Base-by-base conservation (phyloP, 2,113 vertebrate species). In the Hirundichthys speculiger region DNA sequence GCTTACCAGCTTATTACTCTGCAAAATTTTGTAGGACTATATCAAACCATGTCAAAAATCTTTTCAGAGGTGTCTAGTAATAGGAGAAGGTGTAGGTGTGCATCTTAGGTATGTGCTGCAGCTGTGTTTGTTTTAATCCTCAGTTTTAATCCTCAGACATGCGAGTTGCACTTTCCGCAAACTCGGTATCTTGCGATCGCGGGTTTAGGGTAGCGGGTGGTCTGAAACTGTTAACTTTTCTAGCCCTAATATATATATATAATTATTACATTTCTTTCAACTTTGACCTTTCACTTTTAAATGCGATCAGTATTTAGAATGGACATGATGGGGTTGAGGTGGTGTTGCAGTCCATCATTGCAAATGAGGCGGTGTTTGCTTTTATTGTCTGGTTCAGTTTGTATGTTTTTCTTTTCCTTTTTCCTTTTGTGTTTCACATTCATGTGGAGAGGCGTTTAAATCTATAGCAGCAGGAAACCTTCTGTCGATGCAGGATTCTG, bases 1-100 rank as follows among this genome's bases (percentile, higher is more conserved):
- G 72, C 76, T 78, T 83, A 81, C 80, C 75, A 71, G 87, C 83
- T 78, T 68, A 78, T 34, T 66, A 76, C 67, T 71, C 75, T 13
- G 49, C 69, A 43, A 53, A 58, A 41, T 57, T 30, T 54, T 69
- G 66, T 55, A 67, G 75, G 73, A 84, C 81, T 70, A 71, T 57
- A 85, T 63, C 66, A 75, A 79, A 61, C 38, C n/a, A n/a, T n/a
- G n/a, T n/a, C n/a, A n/a, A n/a, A n/a, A n/a, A 24, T 10, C 59
- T 54, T 52, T 50, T 57, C 25, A 51, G 38, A 66, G 55, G 30
- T 55, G 22, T 71, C 43, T 63, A 51, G n/a, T 69, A 75, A 70
- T 52, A 75, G n/a, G n/a, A n/a, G n/a, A n/a, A n/a, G 70, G 64
- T 69, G 73, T 80, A 73, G 21, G 46, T 65, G 27, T 70, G 52